phyloP scores from a whole-genome alignment of 2,113 vertebrate genomes.

The Trinectes maculatus region DNA sequence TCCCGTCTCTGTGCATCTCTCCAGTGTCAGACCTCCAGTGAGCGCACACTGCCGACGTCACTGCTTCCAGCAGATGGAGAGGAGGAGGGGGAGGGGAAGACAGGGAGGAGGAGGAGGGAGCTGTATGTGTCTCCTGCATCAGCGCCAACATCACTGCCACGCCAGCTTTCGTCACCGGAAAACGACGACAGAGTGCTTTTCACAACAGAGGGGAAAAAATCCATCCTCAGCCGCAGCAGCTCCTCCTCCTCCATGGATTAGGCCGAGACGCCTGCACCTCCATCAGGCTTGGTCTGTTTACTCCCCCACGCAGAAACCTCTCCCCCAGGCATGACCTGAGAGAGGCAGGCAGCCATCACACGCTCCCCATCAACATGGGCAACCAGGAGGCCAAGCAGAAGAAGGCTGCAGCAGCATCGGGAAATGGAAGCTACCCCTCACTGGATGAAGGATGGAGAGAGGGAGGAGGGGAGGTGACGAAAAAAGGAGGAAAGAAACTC shows the following conservation, averaged over 20 bases:
- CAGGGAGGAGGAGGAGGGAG: slow-evolving; percentile 66
- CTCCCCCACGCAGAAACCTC: background rate
- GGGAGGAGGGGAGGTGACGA: slow-evolving; percentile 85
- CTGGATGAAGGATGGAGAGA: slow-evolving; percentile 86
- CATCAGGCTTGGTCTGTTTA: slow-evolving; percentile 16
- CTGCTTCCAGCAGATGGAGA: slow-evolving; percentile 83
- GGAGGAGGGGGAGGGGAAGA: slow-evolving; percentile 44
- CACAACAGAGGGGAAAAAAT: slow-evolving; percentile 26
- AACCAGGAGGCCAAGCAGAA: slow-evolving; percentile 96
- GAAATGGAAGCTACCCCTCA: slow-evolving; percentile 80
- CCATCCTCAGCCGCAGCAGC: slow-evolving; percentile 14
- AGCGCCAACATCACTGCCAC: slow-evolving; percentile 68
- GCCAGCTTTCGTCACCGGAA: slow-evolving; percentile 71
- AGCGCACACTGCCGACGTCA: slow-evolving; percentile 75
- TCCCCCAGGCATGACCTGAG: slow-evolving; percentile 84
- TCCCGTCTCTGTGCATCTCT: slow-evolving; percentile 64
- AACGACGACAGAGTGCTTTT: slow-evolving; percentile 37
- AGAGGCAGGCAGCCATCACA: slow-evolving; percentile 40
- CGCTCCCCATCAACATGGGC: slow-evolving; percentile 85
- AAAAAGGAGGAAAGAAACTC: slow-evolving; percentile 89
- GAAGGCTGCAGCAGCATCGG: slow-evolving; percentile 77
- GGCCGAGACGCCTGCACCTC: slow-evolving; percentile 43
- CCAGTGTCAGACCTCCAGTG: slow-evolving; percentile 42
- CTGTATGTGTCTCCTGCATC: slow-evolving; percentile 78
- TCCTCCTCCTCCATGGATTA: slow-evolving; percentile 33